These are phyloP conservation scores for Ictalurus furcatus DNA, from an alignment of 2,113 vertebrate genomes.

Conservation along the genomic window DNA sequence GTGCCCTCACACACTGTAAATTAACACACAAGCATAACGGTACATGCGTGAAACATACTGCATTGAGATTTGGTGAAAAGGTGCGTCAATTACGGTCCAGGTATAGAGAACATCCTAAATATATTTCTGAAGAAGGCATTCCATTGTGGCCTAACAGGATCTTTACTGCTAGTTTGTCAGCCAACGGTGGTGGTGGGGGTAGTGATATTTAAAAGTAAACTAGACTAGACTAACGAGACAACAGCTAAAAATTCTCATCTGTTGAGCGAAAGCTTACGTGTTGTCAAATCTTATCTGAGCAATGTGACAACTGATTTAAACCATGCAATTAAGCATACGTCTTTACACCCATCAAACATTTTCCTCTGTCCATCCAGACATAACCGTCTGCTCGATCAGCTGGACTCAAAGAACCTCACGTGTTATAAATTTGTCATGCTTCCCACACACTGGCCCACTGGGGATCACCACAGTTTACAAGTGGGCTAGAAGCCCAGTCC, in stretches of 20 bases:
- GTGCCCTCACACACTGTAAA: slow-evolving; percentile 90
- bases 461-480: not conserved
- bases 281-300: not conserved
- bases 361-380: not conserved
- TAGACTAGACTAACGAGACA: not conserved
- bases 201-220: not conserved
- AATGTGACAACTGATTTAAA: not conserved
- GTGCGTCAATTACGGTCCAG: not conserved
- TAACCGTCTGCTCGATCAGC: slow-evolving; percentile 37
- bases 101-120: not conserved
- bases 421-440: not conserved
- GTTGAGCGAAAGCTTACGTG: not conserved
- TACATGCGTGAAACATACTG: not conserved
- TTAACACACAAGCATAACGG: slow-evolving; percentile 28
- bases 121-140: not conserved
- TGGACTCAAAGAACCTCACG: not conserved
- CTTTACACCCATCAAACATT: slow-evolving; percentile 34
- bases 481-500: not conserved
- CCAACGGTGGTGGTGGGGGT: not conserved
- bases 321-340: slow-evolving; percentile 34
- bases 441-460: not conserved
- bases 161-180: not conserved
- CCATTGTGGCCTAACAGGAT: not conserved
- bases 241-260: not conserved
- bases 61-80: not conserved